Evolutionary conservation across 2,113 vertebrate genomes (phyloP), one percentile per base, ranked within the genome.

Genomic region (Ammodytes dubius): DNA sequence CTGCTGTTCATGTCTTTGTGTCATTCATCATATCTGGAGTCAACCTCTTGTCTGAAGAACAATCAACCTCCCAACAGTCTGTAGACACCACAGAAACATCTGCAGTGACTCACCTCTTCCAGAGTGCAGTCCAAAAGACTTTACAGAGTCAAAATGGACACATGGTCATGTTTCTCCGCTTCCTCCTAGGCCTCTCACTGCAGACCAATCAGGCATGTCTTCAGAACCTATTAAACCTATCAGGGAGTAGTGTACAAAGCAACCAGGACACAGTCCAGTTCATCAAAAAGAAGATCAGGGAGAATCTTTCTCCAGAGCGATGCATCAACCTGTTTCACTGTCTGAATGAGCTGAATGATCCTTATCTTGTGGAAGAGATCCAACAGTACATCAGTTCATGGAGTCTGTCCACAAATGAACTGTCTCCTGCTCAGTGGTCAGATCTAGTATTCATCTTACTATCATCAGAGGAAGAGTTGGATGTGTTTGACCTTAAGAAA

Each of bases 21-120:
- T 35, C 60, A 35, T 74, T 64, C 40, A 35, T 54, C 72, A 54
- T 27, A 8, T 64, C 59, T 17, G 72, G 72, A 17, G 60, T 74
- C 10, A 17, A 74, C 13, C n/a, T 67, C 2, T 5, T 77, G 53
- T 58, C 53, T 27, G 58, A 63, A 37, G 42, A 66, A 14, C 5
- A 75, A 13, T 19, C 52, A 47, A 2, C 6, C 6, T 46, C n/a
- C 4, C 6, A 52, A 6, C 19, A 11, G 11, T 2, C 43, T 39
- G 70, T 4, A 4, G 4, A 42, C 11, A 3, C 3, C n/a, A 14
- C 35, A 50, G 57, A 40, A 6, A 19, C 35, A 35, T 37, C 19
- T 47, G 4, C 42, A 71, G 19, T 11, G 7, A 39, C 42, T 9
- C 11, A 42, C 0, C 39, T 74, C 37, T 52, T 27, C 17, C 47